Base-by-base conservation (phyloP, 2,797 vertebrate genomes). In the Manis pentadactyla region DNA sequence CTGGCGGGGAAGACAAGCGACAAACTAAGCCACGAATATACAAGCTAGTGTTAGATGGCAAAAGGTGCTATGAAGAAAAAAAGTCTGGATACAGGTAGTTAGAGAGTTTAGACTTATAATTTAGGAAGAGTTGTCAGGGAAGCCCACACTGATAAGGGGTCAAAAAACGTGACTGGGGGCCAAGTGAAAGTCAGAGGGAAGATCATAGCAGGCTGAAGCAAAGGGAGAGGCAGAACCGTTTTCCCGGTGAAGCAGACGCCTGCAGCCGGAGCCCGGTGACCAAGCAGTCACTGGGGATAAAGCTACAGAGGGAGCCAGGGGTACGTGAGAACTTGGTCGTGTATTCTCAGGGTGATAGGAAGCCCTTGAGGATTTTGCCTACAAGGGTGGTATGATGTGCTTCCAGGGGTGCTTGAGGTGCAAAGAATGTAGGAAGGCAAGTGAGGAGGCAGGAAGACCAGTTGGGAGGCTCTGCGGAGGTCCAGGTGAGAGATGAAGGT, bases 121-220 rank as follows among this genome's bases (percentile, higher is more conserved):
- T 61, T 66, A 71, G 34, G 59, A 77, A 85, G 68, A 68, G 7
- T 29, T 69, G n/a, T 77, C 61, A 46, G 59, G 27, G 49, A 81
- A 87, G 13, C 31, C 34, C 31, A 81, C 18, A 17, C 63, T 27
- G 29, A 81, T 77, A 39, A 69, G n/a, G 13, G 18, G 27, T 69
- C 18, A 46, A 46, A 46, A 46, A 1, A 19, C 21, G n/a, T 63
- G 69, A 42, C 4, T 1, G 1, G 1, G 1, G 34, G 7, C 4
- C 75, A 64, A 53, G 27, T 23, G 55, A 73, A 66, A 27, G 34
- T 4, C 3, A 2, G 17, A 93, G 46, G 29, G 27, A 55, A 75
- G n/a, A 34, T 37, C 27, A 12, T 2, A 6, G 29, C 34, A 2
- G 4, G n/a, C 29, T 73, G 31, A 63, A 77, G 53, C 42, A 61